phyloP scores from a whole-genome alignment of 2,797 vertebrate species.

The Lacerta agilis region DNA sequence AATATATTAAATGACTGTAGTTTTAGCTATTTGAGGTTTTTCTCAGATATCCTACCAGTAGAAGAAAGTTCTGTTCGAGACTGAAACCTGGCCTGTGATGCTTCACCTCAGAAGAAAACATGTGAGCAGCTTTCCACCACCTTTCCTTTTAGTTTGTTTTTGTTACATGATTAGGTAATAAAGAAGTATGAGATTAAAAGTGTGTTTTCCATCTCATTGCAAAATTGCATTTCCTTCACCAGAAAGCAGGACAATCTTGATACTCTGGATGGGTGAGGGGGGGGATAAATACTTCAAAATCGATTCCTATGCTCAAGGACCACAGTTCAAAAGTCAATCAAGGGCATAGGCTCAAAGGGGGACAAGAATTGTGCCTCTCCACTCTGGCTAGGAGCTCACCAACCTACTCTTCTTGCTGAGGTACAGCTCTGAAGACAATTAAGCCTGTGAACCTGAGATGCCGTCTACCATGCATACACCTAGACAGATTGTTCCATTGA shows the following conservation, averaged over 20 bases:
- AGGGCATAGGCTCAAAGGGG: no score
- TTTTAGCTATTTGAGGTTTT: constrained; percentile 49
- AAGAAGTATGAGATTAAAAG: background rate
- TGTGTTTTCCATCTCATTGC: background rate
- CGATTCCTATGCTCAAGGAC: background rate
- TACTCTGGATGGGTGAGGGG: background rate
- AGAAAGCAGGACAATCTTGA: background rate
- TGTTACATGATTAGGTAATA: background rate
- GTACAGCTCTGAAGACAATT: background rate
- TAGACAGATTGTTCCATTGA: background rate
- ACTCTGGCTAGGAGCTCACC: no score
- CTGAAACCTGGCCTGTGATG: constrained; percentile 44
- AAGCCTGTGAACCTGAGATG: background rate
- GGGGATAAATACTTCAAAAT: no score
- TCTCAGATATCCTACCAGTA: constrained; percentile 47
- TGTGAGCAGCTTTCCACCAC: background rate
- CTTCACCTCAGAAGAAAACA: constrained; percentile 34
- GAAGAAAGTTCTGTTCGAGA: constrained; percentile 58
- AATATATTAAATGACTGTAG: constrained; percentile 40
- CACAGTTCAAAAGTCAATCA: background rate
- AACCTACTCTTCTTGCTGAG: no score
- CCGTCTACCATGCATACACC: background rate
- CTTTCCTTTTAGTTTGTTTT: background rate
- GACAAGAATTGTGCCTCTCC: no score
- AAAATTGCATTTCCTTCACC: background rate